These are phyloP conservation scores for Oreonectes daqikongensis DNA, from an alignment of 2,797 vertebrate species.

Conservation along the genomic window DNA sequence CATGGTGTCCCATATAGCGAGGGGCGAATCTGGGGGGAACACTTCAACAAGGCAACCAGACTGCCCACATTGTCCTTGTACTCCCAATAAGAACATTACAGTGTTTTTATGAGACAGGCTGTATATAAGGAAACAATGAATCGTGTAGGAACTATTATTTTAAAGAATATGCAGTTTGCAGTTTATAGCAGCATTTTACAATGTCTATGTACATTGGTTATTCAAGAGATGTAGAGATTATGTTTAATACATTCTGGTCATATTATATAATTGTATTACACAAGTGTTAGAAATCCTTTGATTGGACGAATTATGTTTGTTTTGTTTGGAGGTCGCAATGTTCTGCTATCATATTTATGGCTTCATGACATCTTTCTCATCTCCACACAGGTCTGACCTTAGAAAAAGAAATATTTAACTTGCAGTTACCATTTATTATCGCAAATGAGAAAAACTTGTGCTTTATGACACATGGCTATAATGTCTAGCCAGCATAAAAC, in stretches of 20 bases:
- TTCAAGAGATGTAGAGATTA: not conserved
- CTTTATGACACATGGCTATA: not conserved
- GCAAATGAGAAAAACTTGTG: not conserved
- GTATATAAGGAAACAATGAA: not conserved
- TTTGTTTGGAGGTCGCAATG: constrained; percentile 42
- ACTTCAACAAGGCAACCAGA: not conserved
- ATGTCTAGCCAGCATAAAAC: not conserved
- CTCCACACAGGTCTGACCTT: not conserved
- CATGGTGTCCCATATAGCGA: constrained; percentile 24
- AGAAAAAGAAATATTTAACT: not conserved
- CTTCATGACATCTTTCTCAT: constrained; percentile 34
- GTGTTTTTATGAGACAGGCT: not conserved
- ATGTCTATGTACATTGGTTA: not conserved
- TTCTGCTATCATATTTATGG: constrained; percentile 45
- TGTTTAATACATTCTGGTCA: not conserved
- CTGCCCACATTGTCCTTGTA: not conserved
- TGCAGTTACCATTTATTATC: not conserved
- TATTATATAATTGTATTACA: not conserved
- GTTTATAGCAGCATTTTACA: not conserved
- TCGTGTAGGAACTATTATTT: too few species aligned
- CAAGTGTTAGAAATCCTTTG: not conserved
- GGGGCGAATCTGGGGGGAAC: not conserved
- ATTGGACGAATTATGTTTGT: constrained; percentile 30
- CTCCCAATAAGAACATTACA: not conserved
- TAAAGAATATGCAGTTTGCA: too few species aligned